Evolutionary conservation across 2,113 vertebrate genomes (phyloP).

Genomic region (Microtus ochrogaster): DNA sequence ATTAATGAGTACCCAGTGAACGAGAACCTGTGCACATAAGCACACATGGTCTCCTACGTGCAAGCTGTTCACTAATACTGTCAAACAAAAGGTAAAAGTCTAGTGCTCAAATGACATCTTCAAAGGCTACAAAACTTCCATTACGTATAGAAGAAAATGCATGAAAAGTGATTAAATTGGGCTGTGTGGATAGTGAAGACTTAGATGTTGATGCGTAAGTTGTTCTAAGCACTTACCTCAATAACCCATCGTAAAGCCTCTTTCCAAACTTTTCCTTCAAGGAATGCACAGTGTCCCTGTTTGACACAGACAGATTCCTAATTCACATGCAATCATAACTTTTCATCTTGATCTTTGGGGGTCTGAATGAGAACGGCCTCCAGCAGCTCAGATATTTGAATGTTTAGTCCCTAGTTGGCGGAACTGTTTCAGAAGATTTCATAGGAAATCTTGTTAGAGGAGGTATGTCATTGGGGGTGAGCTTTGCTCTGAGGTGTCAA

Average conservation of each 20-base stretch:
- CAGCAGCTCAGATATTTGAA: neutral
- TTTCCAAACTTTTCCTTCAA: conserved; percentile 99
- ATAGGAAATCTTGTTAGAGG: neutral
- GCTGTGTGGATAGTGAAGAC: neutral
- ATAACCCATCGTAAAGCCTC: conserved; percentile 94
- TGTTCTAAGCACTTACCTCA: conserved; percentile 89
- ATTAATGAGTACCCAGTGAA: neutral
- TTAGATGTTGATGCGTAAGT: neutral
- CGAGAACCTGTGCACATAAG: neutral
- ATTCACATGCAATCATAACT: neutral
- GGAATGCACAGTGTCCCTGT: conserved; percentile 95
- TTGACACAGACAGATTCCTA: conserved; percentile 48
- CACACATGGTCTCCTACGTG: neutral
- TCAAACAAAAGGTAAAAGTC: neutral
- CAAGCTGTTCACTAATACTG: neutral
- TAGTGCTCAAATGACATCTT: neutral
- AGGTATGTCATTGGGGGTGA: neutral
- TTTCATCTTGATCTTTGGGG: neutral
- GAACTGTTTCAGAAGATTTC: neutral
- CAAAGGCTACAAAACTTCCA: neutral
- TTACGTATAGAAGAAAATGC: conserved; percentile 11
- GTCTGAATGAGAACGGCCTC: neutral
- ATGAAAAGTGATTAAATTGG: neutral
- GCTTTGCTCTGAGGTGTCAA: neutral
- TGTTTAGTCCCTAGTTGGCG: neutral